Evolutionary conservation across 2,888 invertebrate genomes (phyloP).

Genomic region (Acronicta psi): DNA sequence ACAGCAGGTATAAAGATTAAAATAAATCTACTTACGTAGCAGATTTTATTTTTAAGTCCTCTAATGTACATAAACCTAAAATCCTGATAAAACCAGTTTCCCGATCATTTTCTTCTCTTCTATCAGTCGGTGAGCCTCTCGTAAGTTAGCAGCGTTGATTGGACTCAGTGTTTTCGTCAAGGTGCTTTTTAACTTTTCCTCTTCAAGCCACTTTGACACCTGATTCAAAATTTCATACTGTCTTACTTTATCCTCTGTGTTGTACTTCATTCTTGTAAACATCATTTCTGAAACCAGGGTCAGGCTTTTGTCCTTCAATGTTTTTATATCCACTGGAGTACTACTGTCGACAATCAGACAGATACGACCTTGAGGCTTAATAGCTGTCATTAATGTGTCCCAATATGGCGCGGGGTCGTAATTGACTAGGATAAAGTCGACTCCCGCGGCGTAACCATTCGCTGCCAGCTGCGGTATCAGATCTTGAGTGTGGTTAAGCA

Average conservation of each 20-base stretch:
- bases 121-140: slow-evolving; percentile 76
- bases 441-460: slow-evolving; percentile 72
- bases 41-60: not conserved
- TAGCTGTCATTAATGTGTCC: slow-evolving; percentile 75
- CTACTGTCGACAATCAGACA: slow-evolving; percentile 80
- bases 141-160: slow-evolving; percentile 79
- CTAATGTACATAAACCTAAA: slow-evolving; percentile 61
- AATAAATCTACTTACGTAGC: not conserved
- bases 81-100: slow-evolving; percentile 76
- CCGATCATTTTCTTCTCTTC: slow-evolving; percentile 77
- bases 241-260: slow-evolving; percentile 76
- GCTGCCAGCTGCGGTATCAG: slow-evolving; percentile 73
- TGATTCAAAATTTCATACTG: slow-evolving; percentile 73
- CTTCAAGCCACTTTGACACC: slow-evolving; percentile 74
- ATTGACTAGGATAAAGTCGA: slow-evolving; percentile 79
- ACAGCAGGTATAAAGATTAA: no score
- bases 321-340: slow-evolving; percentile 71
- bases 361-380: slow-evolving; percentile 81
- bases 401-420: slow-evolving; percentile 83
- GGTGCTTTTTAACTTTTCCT: slow-evolving; percentile 73
- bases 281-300: slow-evolving; percentile 80
- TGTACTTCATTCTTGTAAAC: slow-evolving; percentile 76
- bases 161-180: slow-evolving; percentile 75
- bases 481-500: slow-evolving; percentile 76
- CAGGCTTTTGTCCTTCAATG: slow-evolving; percentile 79